Conservation (phyloP, 2,888 invertebrate genomes). For the Pogonocherus hispidulus region DNA sequence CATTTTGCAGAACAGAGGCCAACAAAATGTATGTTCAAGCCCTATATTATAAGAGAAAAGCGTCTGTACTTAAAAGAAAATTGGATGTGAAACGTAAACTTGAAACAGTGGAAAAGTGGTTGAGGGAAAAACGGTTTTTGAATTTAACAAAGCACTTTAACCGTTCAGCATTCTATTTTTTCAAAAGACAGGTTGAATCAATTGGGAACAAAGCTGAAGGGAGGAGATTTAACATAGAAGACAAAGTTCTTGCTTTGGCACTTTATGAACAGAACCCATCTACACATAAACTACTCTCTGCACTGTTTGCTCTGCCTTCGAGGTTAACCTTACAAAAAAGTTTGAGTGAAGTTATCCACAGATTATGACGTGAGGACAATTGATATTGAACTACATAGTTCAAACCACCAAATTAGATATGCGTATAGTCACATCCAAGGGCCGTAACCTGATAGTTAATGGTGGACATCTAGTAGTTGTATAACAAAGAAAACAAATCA, state of each 20-base stretch:
- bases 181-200: slow-evolving; percentile 14
- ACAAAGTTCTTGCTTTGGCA: slow-evolving; percentile 41
- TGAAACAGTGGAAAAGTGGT: not conserved
- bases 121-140: not conserved
- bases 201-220: slow-evolving; percentile 26
- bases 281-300: slow-evolving; percentile 38
- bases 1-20: no score
- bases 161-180: not conserved
- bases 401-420: no score
- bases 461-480: no score
- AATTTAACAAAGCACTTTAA: not conserved
- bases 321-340: slow-evolving; percentile 35
- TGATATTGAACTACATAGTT: no score
- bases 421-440: no score
- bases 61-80: not conserved
- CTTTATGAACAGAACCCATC: slow-evolving; percentile 41
- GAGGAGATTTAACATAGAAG: slow-evolving; percentile 34
- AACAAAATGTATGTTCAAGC: not conserved
- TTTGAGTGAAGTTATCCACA: no score
- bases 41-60: not conserved
- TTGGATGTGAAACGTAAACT: not conserved
- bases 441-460: no score
- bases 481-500: no score
- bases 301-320: slow-evolving; percentile 41
- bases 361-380: no score